Conservation (phyloP, 1,140 invertebrate species). For the Plectrocnemia conspersa region DNA sequence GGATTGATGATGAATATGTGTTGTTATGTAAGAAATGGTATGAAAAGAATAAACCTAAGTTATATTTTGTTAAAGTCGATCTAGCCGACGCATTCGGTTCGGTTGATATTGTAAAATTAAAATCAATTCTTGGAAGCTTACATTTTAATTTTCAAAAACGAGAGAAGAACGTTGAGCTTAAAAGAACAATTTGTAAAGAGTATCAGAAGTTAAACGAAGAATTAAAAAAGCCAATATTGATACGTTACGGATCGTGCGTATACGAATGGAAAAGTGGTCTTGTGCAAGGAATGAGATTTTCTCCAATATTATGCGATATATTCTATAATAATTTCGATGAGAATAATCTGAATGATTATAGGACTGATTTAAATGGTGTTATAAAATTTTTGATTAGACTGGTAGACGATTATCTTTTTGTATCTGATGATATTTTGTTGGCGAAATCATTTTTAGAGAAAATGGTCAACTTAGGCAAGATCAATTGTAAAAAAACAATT, state of each 20-base stretch:
- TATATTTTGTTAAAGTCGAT: constrained; percentile 50
- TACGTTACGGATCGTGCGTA: constrained; percentile 44
- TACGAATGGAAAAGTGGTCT: constrained; percentile 48
- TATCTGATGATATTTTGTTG: constrained; percentile 44
- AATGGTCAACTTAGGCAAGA: constrained; percentile 43
- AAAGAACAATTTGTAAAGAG: constrained; percentile 40
- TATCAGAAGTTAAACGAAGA: constrained; percentile 43
- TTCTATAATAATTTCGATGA: constrained; percentile 46
- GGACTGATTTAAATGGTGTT: constrained; percentile 13
- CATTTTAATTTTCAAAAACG: constrained; percentile 39
- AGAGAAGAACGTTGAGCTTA: constrained; percentile 37
- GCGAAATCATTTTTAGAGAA: constrained; percentile 42
- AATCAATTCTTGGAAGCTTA: constrained; percentile 40
- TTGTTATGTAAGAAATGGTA: constrained; percentile 40
- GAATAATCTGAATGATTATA: constrained; percentile 41
- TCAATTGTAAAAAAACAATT: constrained; percentile 46
- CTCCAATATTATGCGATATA: constrained; percentile 47
- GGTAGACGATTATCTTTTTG: constrained; percentile 50
- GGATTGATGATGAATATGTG: constrained; percentile 35
- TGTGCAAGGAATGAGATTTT: constrained; percentile 50
- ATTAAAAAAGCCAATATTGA: constrained; percentile 42
- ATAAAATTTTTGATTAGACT: constrained; percentile 44
- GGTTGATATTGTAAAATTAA: constrained; percentile 41
- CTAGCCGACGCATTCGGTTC: constrained; percentile 49
- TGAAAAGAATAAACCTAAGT: constrained; percentile 40